Percentiles rank a stretch among this genome's conserved stretches.
phyloP scores from a whole-genome alignment of 2,113 vertebrate species.

The Rhynchomys soricoides region DNA sequence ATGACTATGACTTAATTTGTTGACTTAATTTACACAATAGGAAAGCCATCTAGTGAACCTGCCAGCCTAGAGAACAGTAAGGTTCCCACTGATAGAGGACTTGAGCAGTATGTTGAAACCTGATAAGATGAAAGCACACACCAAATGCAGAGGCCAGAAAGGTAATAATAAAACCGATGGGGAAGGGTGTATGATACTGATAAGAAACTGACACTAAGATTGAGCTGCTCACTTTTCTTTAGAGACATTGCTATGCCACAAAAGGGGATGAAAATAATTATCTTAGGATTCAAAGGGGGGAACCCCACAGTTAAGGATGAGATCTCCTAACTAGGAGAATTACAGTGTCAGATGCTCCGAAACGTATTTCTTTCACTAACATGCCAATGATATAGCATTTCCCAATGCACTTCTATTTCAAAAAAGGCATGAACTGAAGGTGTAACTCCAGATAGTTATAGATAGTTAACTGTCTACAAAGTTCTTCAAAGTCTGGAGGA shows the following conservation, averaged over 20 bases:
- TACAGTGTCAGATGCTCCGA: neutral
- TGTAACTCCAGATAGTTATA: neutral
- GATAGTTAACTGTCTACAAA: neutral
- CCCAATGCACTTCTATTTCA: neutral
- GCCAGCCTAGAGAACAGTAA: constrained; percentile 66
- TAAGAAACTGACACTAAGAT: constrained; percentile 74
- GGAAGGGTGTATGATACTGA: constrained; percentile 72
- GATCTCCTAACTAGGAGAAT: neutral
- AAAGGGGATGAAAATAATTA: constrained; percentile 54
- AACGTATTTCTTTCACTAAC: neutral
- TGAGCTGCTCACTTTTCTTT: constrained; percentile 62
- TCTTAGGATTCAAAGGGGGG: neutral
- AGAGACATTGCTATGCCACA: constrained; percentile 55
- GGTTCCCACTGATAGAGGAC: constrained; percentile 80
- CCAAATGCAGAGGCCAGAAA: constrained; percentile 60
- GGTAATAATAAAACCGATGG: constrained; percentile 76
- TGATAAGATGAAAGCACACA: constrained; percentile 71
- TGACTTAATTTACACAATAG: constrained; percentile 80
- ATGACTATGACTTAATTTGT: constrained; percentile 70
- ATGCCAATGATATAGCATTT: neutral
- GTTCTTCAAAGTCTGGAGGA: neutral
- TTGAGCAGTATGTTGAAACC: constrained; percentile 71
- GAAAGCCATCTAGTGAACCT: constrained; percentile 79
- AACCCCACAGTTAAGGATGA: constrained; percentile 17
- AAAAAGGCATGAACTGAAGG: neutral